Percentiles rank a stretch among this genome's conserved stretches.
phyloP scores from a whole-genome alignment of 1,140 invertebrate genomes.

The Coenobita brevimanus region DNA sequence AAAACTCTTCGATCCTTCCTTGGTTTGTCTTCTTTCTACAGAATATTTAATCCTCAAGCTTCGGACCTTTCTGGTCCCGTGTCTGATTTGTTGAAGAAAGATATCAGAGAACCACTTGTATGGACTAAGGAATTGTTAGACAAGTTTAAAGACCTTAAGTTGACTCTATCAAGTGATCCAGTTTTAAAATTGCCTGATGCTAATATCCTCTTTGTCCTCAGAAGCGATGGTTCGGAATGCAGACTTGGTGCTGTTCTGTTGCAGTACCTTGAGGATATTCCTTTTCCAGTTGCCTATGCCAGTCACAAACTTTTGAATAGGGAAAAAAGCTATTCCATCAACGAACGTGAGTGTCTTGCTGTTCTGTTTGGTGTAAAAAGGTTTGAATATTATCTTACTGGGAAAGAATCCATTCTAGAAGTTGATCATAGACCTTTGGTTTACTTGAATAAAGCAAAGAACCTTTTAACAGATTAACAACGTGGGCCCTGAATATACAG shows the following conservation, averaged over 20 bases:
- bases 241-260: not conserved
- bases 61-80: not conserved
- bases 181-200: slow-evolving; percentile 13
- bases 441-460: slow-evolving; percentile 16
- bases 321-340: slow-evolving; percentile 14
- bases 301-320: slow-evolving; percentile 34
- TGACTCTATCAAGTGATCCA: not conserved
- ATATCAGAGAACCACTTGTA: not conserved
- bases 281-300: slow-evolving; percentile 31
- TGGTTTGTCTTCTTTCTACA: too few species aligned
- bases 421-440: slow-evolving; percentile 43
- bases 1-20: too few species aligned
- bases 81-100: not conserved
- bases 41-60: too few species aligned
- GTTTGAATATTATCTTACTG: slow-evolving; percentile 39
- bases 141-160: not conserved
- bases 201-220: not conserved
- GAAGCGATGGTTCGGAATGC: slow-evolving; percentile 5
- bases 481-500: slow-evolving; percentile 26
- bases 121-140: not conserved
- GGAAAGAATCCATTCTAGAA: slow-evolving; percentile 31
- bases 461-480: not conserved
- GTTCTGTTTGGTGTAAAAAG: slow-evolving; percentile 15
- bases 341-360: slow-evolving; percentile 40
- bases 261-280: not conserved